Evolutionary conservation across 2,113 vertebrate genomes (phyloP), one percentile per base, ranked within the genome.

Genomic region (Chlorodrepanis virens): DNA sequence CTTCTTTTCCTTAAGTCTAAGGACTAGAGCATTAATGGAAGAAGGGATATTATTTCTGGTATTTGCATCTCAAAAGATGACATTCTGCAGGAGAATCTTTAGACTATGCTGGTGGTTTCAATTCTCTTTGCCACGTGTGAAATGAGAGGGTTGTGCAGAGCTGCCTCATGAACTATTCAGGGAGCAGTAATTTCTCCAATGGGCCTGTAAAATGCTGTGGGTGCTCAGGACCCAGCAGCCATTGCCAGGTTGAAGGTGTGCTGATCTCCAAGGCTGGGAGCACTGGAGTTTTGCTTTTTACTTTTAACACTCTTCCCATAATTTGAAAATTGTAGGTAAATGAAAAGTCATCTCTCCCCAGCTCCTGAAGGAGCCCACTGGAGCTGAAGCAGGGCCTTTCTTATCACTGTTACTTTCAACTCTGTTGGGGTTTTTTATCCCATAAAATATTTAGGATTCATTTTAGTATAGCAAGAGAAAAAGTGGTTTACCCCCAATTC

Each of bases 41-140:
- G 53, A 92, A 85, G 33, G 78, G 81, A 47, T 88, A 93, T 96
- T 87, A 79, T 92, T 96, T 85, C 81, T 96, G 92, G 81, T 52
- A 86, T 94, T 97, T 97, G 75, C 87, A 29, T 85, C 94, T 72
- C 42, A 93, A 92, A 92, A 94, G 72, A 93, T 83, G 91, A 75
- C 74, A 89, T 91, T 91, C 96, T 68, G 68, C 69, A 92, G 37
- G 23, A 61, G 85, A 80, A 20, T 91, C 67, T 80, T 75, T 91
- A 83, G 50, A 84, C 71, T 45, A n/a, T 70, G 54, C 25, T 12
- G 3, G 61, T 77, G 71, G 88, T 89, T 91, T 94, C 40, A 40
- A 40, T 40, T 40, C 40, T 13, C 40, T 40, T 60, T 92, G 75
- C 70, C 79, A 70, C 80, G 75, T 59, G 86, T 94, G 89, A 92